Percentiles rank a stretch among this genome's conserved stretches.
Evolutionary conservation across 1,140 invertebrate genomes (phyloP).

Genomic region (Hypsibius dujardini): DNA sequence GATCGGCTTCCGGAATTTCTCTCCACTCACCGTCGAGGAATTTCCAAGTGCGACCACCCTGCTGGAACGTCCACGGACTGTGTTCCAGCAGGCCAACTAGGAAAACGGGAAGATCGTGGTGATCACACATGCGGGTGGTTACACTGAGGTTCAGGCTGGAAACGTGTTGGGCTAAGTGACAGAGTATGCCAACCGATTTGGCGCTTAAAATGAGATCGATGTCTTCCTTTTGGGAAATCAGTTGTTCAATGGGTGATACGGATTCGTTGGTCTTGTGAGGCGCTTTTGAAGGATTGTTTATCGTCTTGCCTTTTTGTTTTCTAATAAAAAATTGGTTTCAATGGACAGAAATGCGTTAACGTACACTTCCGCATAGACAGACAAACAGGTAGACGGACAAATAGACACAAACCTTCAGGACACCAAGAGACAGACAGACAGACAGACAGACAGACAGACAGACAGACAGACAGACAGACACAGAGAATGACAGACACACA

Average conservation of each 20-base stretch:
- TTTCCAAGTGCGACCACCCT: constrained; percentile 28
- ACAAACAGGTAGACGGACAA: no score
- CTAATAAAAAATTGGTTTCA: neutral
- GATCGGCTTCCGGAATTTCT: constrained; percentile 28
- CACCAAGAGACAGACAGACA: no score
- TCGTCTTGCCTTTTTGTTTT: neutral
- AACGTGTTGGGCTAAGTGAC: constrained; percentile 3
- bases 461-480: no score
- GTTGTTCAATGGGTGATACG: no score
- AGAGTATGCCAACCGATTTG: neutral
- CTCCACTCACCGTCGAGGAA: constrained; percentile 34
- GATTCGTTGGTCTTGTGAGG: no score
- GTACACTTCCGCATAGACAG: no score
- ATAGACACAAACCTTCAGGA: no score
- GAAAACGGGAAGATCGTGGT: constrained; percentile 32
- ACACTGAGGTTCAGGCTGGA: constrained; percentile 29
- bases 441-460: no score
- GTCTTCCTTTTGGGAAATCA: neutral
- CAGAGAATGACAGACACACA: no score
- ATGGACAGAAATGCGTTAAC: neutral
- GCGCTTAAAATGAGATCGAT: neutral
- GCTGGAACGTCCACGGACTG: constrained; percentile 30
- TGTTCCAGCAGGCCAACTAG: constrained; percentile 32
- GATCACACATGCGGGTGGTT: constrained; percentile 31
- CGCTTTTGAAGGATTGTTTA: no score